Evolutionary conservation across 2,888 invertebrate species (phyloP), one percentile per base, ranked within the genome.

Genomic region (Plebejus melissa): DNA sequence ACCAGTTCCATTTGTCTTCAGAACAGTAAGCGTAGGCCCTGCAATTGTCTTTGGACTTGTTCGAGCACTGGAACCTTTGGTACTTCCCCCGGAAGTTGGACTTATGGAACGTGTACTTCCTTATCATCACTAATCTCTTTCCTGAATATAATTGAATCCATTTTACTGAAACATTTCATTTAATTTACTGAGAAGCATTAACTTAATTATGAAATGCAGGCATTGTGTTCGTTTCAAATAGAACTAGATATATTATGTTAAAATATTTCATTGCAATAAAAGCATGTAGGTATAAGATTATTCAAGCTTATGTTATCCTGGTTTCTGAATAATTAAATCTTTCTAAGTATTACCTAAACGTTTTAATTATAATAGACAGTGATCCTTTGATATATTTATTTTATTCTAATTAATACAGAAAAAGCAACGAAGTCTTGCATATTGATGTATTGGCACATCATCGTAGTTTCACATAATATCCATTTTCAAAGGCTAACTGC

Each of bases 81-180:
- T 32, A 65, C 13, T 13, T 65, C 4, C 65, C 65, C 13, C 65
- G 32, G 36, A 60, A 69, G 3, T 76, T 77, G 1, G 77, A 77
- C 72, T 79, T 79, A 36, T 77, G 78, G 72, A 76, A 80, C 0
- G 79, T 79, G 22, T 79, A 79, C 1, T 79, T 78, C 7, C 76
- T 74, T 22, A 77, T 71, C 38, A 79, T 75, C 1, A 81, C 77
- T 22, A 80, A 74, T 2, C 50, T 76, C 57, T 77, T 75, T n/a
- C 80, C 80, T 11, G 75, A 76, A 11, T 36, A 28, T 16, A 65
- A 32, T 65, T 65, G 32, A 36, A 65, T 65, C 65, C 65, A 65
- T 65, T 36, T 65, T 13, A 65, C 65, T 65, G 65, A 36, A 65
- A 28, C 58, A 22, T n/a, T 58, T 58, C 9, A 58, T 2, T 7